phyloP scores from a whole-genome alignment of 2,797 vertebrate species.

The Spinibarbus caldwelli region DNA sequence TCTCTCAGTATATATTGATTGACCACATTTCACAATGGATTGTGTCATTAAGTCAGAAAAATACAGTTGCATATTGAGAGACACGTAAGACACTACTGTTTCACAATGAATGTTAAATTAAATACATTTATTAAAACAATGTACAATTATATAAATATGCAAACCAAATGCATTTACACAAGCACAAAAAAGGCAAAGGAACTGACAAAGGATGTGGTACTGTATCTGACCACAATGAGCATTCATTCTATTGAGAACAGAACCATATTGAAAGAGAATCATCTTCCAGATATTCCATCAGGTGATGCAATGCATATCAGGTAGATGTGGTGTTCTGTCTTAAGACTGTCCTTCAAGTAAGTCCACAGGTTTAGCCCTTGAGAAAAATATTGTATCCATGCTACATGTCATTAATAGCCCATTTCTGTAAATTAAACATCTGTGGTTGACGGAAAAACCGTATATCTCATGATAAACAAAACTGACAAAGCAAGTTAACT shows the following conservation, averaged over 20 bases:
- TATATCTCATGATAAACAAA: not conserved
- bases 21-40: not conserved
- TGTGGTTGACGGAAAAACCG: not conserved
- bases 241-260: slow-evolving; percentile 13
- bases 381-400: slow-evolving; percentile 18
- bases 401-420: slow-evolving; percentile 6
- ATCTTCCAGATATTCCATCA: slow-evolving; percentile 4
- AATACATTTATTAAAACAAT: slow-evolving; percentile 36
- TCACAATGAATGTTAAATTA: slow-evolving; percentile 17
- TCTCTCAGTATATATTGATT: not conserved
- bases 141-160: slow-evolving; percentile 15
- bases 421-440: not conserved
- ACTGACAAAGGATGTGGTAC: not conserved
- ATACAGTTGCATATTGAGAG: slow-evolving; percentile 11
- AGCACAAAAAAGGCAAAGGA: not conserved
- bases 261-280: not conserved
- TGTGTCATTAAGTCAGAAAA: not conserved
- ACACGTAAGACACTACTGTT: not conserved
- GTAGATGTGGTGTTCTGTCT: slow-evolving; percentile 24
- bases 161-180: slow-evolving; percentile 24
- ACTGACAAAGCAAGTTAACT: not conserved
- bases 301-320: slow-evolving; percentile 24
- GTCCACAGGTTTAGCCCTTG: slow-evolving; percentile 36
- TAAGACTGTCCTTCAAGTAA: slow-evolving; percentile 43
- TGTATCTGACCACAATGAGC: not conserved